Evolutionary conservation across 2,888 invertebrate genomes (phyloP), one percentile per base, ranked within the genome.

Genomic region (Abrostola triplasia): DNA sequence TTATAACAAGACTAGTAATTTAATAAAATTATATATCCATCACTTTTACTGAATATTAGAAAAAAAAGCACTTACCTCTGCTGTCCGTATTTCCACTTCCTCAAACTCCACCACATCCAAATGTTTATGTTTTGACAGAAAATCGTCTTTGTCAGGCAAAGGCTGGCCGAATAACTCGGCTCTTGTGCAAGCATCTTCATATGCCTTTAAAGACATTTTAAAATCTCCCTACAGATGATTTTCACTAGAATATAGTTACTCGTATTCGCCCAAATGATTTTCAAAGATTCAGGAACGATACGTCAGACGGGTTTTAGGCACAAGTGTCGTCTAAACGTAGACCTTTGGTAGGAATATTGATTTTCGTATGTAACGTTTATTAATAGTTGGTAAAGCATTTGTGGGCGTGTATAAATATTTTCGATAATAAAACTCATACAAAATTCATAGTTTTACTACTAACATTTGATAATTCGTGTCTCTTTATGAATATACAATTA

Each of bases 121-220:
- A 83, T 94, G 93, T 80, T 95, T 95, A 75, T 95, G 92, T 83
- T 95, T 95, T 76, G 92, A 94, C 83, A 96, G 88, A 88, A 96
- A 97, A 67, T 96, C 96, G 49, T 96, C 96, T 84, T 95, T 95
- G 75, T 95, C 95, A 0, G 97, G 97, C 78, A 95, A 95, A 44
- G 96, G 95, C 64, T 97, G 92, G 0, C 97, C 97, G 73, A 98
- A 95, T 55, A 98, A 90, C 86, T 98, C 97, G 0, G 97, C 97
- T 66, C 97, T 94, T 89, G 97, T 96, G 82, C 97, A 97, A 64
- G 97, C 97, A 86, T 97, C 96, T 88, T 97, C 96, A 82, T 97
- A 97, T 12, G 96, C 96, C 73, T 96, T 96, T 84, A 96, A 95
- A 12, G 95, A 94, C 96, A 96, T 96, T 80, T 75, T 87, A 49